Base-by-base conservation (phyloP, 2,888 invertebrate genomes). In the Temnothorax rugatulus region DNA sequence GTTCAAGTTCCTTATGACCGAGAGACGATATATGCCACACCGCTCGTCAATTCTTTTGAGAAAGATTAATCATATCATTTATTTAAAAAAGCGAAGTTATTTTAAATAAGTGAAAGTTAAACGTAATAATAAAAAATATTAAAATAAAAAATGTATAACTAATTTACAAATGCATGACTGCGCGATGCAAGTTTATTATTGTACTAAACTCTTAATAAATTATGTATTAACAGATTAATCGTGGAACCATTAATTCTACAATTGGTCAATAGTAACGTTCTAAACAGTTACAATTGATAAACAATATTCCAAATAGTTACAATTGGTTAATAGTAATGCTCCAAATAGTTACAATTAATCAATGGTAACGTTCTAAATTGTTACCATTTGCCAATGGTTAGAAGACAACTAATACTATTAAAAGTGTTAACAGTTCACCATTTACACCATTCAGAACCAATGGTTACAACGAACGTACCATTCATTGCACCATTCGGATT, bases 261-360 rank as follows among this genome's bases (percentile, higher is more conserved):
- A 54, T 54, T 54, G 9, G 3, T 54, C 21, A 54, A 54, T 50
- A 18, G 18, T 50, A 50, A 50, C 4, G n/a, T 8, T 52, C 8
- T n/a, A 52, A 52, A 47, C 52, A 52, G n/a, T 52, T 52, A 8
- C 52, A 52, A n/a, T 52, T 52, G n/a, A 52, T 8, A 29, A 29
- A 29, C 18, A 52, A 54, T 21, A 11, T 3, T 50, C 7, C 47
- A 50, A 50, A 50, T 18, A 50, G 41, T 41, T 54, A 54, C 21
- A 54, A 21, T 54, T 54, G 9, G 3, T 54, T 21, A 54, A 54
- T 50, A 2, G 7, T 50, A 50, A 50, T 5, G 1, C 21, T 8
- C 52, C n/a, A 54, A 54, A 54, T 54, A 21, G 54, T n/a, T 52
- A 52, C 52, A 54, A 54, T 54, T 21, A 54, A 54, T 54, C 54